A percentile compares a stretch with the other conserved stretches of the same genome.
Conservation (phyloP, 1,140 invertebrate genomes). For the Calliphora vicina region DNA sequence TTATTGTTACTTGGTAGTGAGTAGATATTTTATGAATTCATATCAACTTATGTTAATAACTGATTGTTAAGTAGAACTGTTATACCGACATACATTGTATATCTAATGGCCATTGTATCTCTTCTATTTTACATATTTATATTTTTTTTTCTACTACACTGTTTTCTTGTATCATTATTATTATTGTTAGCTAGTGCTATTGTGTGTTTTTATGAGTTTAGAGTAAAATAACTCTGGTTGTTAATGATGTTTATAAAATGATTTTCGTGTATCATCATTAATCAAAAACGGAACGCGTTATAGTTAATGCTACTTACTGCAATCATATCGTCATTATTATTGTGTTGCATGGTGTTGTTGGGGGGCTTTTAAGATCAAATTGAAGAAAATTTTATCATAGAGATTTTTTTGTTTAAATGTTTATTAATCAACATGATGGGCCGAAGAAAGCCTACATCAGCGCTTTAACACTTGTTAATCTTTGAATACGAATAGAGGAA, state of each 20-base stretch:
- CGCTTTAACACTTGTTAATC: constrained; percentile 27
- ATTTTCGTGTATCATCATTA: constrained; percentile 26
- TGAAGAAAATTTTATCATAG: not conserved
- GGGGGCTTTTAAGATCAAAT: not conserved
- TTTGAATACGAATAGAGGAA: not conserved
- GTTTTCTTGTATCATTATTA: too few species aligned
- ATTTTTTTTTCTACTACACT: too few species aligned
- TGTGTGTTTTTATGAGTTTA: too few species aligned
- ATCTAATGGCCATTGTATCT: too few species aligned
- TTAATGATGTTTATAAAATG: constrained; percentile 33
- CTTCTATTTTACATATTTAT: too few species aligned
- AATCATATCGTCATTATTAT: not conserved
- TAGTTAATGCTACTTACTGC: not conserved
- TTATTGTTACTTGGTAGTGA: too few species aligned
- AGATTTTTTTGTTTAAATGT: not conserved
- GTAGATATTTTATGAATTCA: too few species aligned
- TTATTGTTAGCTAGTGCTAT: too few species aligned
- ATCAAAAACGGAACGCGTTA: not conserved
- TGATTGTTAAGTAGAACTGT: too few species aligned
- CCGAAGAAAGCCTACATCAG: constrained; percentile 20
- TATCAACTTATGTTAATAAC: too few species aligned
- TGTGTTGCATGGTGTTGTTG: not conserved
- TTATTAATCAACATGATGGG: not conserved
- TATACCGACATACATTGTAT: too few species aligned
- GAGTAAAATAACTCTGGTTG: not conserved